These are phyloP conservation scores for Drosophila niveifrons DNA, from an alignment of 2,888 invertebrate genomes.

Conservation along the genomic window DNA sequence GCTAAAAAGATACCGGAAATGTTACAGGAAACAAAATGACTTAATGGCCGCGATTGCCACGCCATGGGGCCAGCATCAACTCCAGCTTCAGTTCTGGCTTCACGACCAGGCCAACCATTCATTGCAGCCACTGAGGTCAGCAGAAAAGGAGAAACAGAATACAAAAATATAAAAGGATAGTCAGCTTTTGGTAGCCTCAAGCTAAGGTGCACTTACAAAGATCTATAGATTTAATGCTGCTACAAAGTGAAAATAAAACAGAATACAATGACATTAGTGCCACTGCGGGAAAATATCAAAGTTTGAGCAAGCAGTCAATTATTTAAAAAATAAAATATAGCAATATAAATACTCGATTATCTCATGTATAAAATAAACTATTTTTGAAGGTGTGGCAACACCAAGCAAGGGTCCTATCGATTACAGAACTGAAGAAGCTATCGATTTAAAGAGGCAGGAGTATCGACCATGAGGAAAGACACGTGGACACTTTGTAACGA, in stretches of 20 bases:
- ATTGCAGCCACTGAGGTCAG: conserved; percentile 68
- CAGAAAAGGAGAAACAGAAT: conserved; percentile 39
- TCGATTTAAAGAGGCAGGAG: no score
- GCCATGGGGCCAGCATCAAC: conserved; percentile 51
- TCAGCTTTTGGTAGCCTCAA: conserved; percentile 21
- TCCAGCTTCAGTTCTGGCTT: conserved; percentile 21
- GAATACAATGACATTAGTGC: conserved; percentile 5
- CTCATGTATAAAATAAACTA: no score
- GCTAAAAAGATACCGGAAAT: conserved; percentile 80
- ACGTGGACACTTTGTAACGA: no score
- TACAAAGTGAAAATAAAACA: conserved; percentile 3
- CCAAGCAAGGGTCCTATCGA: no score
- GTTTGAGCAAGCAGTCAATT: neutral
- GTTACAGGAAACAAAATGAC: conserved; percentile 79
- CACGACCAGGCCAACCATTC: conserved; percentile 51
- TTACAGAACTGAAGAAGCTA: no score
- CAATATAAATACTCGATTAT: neutral
- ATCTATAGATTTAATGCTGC: conserved; percentile 26
- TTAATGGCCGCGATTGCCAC: conserved; percentile 77
- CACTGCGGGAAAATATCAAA: neutral
- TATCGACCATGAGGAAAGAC: no score
- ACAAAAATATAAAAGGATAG: conserved; percentile 31
- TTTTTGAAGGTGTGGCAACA: no score
- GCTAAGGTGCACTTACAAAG: conserved; percentile 48
- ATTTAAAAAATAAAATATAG: neutral